Conservation (phyloP, 2,888 invertebrate species). For the Smittia aterrima region DNA sequence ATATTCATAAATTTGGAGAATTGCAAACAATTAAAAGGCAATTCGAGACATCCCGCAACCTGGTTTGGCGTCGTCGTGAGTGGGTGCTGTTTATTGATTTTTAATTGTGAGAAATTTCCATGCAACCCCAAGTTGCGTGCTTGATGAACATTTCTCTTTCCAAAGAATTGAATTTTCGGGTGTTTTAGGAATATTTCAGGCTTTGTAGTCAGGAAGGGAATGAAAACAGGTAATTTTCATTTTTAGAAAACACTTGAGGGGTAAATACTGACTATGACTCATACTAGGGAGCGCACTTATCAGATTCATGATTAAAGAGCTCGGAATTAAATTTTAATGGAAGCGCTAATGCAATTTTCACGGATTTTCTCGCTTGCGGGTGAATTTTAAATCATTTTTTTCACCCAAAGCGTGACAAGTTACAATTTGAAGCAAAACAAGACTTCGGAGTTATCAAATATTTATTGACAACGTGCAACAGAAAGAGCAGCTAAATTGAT, state of each 20-base stretch:
- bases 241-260: background rate
- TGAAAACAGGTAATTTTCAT: conserved; percentile 11
- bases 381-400: background rate
- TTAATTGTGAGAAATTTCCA: conserved; percentile 30
- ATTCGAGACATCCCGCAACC: conserved; percentile 12
- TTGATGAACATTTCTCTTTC: background rate
- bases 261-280: background rate
- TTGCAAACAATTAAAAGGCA: conserved; percentile 14
- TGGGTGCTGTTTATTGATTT: conserved; percentile 30
- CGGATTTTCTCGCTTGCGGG: background rate
- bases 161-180: background rate
- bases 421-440: too few species aligned
- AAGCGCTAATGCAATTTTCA: conserved; percentile 17
- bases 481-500: too few species aligned
- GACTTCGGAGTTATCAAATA: too few species aligned
- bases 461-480: too few species aligned
- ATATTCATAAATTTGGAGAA: conserved; percentile 38
- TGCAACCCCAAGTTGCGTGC: conserved; percentile 4
- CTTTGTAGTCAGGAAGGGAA: background rate
- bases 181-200: conserved; percentile 1
- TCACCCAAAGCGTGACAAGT: background rate
- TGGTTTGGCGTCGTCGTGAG: background rate
- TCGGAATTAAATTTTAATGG: background rate
- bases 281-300: conserved; percentile 4
- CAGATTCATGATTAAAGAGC: background rate